phyloP scores from a whole-genome alignment of 2,113 vertebrate genomes.

The Bufo bufo region DNA sequence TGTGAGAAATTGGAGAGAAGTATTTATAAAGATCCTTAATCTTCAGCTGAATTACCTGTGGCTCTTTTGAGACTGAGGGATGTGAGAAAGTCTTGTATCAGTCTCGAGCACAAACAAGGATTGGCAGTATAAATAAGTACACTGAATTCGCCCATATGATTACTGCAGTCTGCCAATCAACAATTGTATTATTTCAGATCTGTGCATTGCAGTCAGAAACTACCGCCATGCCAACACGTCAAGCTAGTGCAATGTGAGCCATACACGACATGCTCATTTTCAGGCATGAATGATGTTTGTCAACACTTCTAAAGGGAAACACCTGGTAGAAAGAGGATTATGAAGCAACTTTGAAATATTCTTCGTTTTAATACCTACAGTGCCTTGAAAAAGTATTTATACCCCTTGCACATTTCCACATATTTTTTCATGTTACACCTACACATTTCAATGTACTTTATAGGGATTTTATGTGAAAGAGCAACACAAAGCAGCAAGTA shows the following conservation, averaged over 20 bases:
- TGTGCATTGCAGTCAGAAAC: not conserved
- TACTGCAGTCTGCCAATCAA: not conserved
- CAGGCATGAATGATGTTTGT: no score
- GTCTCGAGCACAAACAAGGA: constrained; percentile 25
- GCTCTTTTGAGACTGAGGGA: not conserved
- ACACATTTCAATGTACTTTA: no score
- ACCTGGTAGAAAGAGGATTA: no score
- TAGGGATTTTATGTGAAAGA: no score
- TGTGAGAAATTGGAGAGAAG: not conserved
- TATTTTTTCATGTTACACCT: no score
- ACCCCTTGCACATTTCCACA: no score
- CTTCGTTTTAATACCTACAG: no score
- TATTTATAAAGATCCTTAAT: constrained; percentile 32
- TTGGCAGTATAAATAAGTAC: constrained; percentile 25
- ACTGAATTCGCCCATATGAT: not conserved
- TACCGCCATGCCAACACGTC: not conserved
- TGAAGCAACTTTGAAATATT: no score
- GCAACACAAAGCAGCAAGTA: no score
- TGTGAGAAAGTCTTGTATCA: not conserved
- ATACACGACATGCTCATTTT: no score
- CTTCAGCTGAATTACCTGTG: constrained; percentile 4
- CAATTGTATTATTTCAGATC: not conserved
- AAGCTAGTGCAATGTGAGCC: not conserved
- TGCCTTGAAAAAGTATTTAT: no score
- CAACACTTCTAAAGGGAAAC: no score